Conservation (phyloP, 2,113 vertebrate genomes). For the Upupa epops region DNA sequence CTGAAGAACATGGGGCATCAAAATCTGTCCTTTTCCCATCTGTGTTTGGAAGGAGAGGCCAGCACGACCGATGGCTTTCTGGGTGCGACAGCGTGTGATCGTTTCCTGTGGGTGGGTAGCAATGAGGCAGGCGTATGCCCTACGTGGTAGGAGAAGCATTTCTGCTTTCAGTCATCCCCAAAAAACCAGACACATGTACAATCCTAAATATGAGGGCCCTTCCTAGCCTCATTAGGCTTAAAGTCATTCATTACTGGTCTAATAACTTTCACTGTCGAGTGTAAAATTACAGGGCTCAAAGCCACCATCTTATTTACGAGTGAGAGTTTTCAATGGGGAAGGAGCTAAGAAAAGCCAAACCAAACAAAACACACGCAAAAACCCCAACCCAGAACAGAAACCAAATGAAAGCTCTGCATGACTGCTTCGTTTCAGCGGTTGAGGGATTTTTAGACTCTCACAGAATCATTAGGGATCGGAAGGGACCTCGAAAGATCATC, state of each 20-base stretch:
- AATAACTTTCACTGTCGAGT: background rate
- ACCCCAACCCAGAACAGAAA: background rate
- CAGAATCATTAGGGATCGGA: too few relatives aligned
- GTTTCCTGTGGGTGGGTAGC: background rate
- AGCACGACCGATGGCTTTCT: background rate
- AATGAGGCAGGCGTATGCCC: background rate
- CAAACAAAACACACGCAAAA: background rate
- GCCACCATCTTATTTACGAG: background rate
- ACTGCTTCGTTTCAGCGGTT: background rate
- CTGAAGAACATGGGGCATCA: background rate
- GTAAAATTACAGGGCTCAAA: background rate
- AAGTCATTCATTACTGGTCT: background rate
- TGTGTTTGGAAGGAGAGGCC: background rate
- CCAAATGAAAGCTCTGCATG: background rate
- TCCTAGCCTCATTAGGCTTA: background rate
- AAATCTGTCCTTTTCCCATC: background rate
- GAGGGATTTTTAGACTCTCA: background rate
- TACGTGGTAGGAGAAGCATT: accelerated
- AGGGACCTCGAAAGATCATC: too few relatives aligned
- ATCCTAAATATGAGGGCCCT: background rate
- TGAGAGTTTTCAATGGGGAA: background rate
- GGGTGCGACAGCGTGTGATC: background rate
- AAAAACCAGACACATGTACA: background rate
- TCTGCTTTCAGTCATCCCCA: background rate
- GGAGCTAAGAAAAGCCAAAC: background rate